Evolutionary conservation across 2,797 vertebrate species (phyloP), one percentile per base, ranked within the genome.

Genomic region (Tadarida brasiliensis): DNA sequence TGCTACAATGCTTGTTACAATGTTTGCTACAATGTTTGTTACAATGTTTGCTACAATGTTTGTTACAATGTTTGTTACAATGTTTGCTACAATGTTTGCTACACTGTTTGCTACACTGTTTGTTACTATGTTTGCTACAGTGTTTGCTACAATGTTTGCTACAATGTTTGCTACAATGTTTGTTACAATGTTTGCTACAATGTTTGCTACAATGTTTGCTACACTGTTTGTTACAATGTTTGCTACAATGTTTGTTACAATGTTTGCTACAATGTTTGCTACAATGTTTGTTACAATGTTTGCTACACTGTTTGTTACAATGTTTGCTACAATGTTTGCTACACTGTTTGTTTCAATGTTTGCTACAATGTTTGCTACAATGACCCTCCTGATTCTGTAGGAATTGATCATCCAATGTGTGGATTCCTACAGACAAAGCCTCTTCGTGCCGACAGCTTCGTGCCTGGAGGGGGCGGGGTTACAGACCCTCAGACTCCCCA

Each of bases 391-490:
- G 12, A 70, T 63, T 78, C 26, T 80, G 63, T 68, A 71, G 87
- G 78, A 51, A 44, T 7, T 92, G 86, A 80, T 97, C 91, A 97
- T 97, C 96, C 95, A 89, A 95, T 94, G 91, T 91, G 82, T 28
- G 57, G 82, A n/a, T 88, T 57, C 95, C 82, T 94, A 91, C 96
- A 97, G 74, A 49, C 47, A 71, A 76, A 88, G 59, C 10, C 76
- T 93, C n/a, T 51, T 78, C 7, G 26, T 7, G 30, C 71, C 74
- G 33, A 47, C 22, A 71, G 94, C 28, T 61, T 56, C 87, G 90
- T 17, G 94, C 91, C 94, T 56, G 26, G 70, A 68, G 96, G 97
- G 89, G 91, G 22, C 47, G 77, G 89, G 77, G 89, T 96, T 92
- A 95, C 39, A 54, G 39, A 87, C 95, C 91, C 73, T 94, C 90